Conservation (phyloP, 1,140 invertebrate species). For the Musca vetustissima region DNA sequence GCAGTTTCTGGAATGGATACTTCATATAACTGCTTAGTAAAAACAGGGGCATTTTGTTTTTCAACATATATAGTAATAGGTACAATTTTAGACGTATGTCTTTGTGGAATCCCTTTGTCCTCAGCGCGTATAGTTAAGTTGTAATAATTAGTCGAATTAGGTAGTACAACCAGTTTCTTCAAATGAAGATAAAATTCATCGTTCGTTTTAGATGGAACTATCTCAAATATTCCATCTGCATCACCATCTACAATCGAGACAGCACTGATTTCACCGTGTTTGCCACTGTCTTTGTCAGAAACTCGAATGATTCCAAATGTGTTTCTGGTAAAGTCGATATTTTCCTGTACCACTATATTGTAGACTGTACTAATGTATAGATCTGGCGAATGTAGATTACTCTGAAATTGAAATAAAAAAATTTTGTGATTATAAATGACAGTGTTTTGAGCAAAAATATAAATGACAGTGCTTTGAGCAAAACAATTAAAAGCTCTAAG, state of each 20-base stretch:
- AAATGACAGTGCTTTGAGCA: too few species aligned
- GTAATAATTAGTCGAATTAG: slow-evolving; percentile 75
- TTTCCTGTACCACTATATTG: slow-evolving; percentile 80
- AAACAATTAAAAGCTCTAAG: not conserved
- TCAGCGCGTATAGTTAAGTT: slow-evolving; percentile 83
- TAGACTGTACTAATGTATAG: slow-evolving; percentile 79
- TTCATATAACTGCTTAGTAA: slow-evolving; percentile 85
- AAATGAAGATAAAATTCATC: slow-evolving; percentile 78
- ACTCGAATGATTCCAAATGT: slow-evolving; percentile 84
- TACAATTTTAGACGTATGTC: slow-evolving; percentile 73
- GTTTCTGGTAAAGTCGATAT: slow-evolving; percentile 67
- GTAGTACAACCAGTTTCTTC: slow-evolving; percentile 74
- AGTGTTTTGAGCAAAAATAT: too few species aligned
- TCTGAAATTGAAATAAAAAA: slow-evolving; percentile 55
- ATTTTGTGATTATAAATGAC: too few species aligned
- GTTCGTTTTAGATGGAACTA: slow-evolving; percentile 63
- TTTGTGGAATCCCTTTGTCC: slow-evolving; percentile 79
- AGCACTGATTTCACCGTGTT: slow-evolving; percentile 78
- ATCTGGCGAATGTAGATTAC: slow-evolving; percentile 84
- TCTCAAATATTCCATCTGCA: slow-evolving; percentile 81
- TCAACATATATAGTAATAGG: slow-evolving; percentile 77
- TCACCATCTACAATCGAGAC: slow-evolving; percentile 89
- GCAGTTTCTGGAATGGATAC: slow-evolving; percentile 85
- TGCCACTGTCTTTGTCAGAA: slow-evolving; percentile 77
- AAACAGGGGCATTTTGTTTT: slow-evolving; percentile 85